Evolutionary conservation across 1,140 invertebrate species (phyloP).

Genomic region (Copidosoma floridanum): DNA sequence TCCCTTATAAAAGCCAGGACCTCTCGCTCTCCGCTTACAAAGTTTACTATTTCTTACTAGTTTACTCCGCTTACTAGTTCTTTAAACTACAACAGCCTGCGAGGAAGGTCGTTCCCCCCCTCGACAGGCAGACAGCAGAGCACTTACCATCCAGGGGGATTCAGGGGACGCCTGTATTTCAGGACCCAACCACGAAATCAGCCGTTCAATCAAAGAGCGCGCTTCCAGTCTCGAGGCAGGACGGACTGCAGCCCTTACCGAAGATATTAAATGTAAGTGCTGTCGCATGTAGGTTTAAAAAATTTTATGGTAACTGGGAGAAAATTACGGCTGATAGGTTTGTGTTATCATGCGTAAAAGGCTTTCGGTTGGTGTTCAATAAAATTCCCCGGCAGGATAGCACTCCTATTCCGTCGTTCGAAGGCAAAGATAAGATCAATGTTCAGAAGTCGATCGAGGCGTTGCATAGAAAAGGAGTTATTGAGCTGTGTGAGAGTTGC

Average conservation of each 20-base stretch:
- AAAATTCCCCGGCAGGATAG: no score
- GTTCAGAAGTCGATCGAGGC: background rate
- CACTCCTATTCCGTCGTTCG: no score
- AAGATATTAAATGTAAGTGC: constrained; percentile 20
- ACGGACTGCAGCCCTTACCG: background rate
- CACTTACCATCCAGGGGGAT: background rate
- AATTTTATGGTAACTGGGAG: no score
- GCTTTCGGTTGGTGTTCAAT: background rate
- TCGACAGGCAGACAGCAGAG: background rate
- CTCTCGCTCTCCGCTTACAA: background rate
- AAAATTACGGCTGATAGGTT: no score
- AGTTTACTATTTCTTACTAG: no score
- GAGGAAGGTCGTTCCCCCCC: background rate
- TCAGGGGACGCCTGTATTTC: background rate
- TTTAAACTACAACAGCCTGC: constrained; percentile 24
- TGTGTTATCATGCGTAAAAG: background rate
- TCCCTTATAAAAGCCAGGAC: background rate
- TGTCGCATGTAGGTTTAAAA: constrained; percentile 6
- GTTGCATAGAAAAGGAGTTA: constrained; percentile 5
- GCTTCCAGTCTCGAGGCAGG: background rate
- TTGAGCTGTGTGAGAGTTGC: background rate
- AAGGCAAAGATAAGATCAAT: background rate
- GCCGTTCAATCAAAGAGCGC: background rate
- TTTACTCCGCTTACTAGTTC: no score
- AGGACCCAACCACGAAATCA: background rate